phyloP scores from a whole-genome alignment of 2,888 invertebrate species.

The Drosophila limbata region DNA sequence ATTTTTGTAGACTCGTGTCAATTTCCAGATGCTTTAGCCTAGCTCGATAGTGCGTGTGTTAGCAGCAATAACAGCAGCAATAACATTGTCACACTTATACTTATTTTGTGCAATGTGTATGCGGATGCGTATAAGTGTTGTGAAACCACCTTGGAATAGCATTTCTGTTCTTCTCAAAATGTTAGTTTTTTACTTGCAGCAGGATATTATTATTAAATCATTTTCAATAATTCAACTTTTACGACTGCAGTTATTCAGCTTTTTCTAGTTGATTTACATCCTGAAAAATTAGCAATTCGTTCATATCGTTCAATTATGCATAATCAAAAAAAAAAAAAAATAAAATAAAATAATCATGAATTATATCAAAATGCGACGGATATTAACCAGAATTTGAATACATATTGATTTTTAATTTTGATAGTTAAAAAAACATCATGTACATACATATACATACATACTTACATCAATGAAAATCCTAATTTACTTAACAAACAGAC shows the following conservation, averaged over 20 bases:
- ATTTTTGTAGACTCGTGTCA: slow-evolving; percentile 11
- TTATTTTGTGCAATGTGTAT: not conserved
- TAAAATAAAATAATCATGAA: slow-evolving; percentile 8
- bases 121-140: slow-evolving; percentile 6
- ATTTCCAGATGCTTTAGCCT: slow-evolving; percentile 15
- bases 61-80: slow-evolving; percentile 12
- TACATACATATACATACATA: slow-evolving; percentile 24
- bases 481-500: slow-evolving; percentile 14
- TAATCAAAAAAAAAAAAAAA: slow-evolving; percentile 49
- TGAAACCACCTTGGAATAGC: not conserved
- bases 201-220: not conserved
- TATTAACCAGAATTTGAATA: slow-evolving; percentile 23
- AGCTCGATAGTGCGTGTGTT: slow-evolving; percentile 10
- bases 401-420: slow-evolving; percentile 31
- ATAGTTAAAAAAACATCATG: slow-evolving; percentile 15
- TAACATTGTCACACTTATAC: slow-evolving; percentile 5
- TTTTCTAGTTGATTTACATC: not conserved
- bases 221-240: not conserved
- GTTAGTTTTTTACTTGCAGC: slow-evolving; percentile 4
- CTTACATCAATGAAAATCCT: slow-evolving; percentile 15
- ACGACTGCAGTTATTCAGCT: not conserved
- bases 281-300: slow-evolving; percentile 31
- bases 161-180: not conserved
- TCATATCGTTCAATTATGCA: slow-evolving; percentile 67
- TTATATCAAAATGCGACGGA: slow-evolving; percentile 41